Conservation (phyloP, 2,113 vertebrate species). For the Hyaena hyaena region DNA sequence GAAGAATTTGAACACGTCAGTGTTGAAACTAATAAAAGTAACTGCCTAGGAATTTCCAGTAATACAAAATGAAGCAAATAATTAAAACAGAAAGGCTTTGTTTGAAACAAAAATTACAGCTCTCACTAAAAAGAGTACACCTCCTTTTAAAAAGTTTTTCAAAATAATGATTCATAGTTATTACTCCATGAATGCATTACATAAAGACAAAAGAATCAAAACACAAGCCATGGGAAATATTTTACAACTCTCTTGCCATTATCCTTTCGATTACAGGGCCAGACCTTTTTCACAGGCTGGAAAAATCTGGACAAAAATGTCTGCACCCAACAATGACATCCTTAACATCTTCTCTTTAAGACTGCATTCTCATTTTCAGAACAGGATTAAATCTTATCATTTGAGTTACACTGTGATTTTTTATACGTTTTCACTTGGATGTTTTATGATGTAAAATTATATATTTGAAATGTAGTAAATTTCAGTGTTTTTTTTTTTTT, state of each 20-base stretch:
- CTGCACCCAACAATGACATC: neutral
- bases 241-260: neutral
- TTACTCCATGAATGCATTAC: neutral
- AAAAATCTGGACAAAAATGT: constrained; percentile 1
- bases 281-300: neutral
- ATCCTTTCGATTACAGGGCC: neutral
- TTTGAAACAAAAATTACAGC: neutral
- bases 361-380: neutral
- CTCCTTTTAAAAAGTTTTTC: neutral
- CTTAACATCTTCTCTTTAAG: constrained; percentile 8
- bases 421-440: neutral
- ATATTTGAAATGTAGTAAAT: neutral
- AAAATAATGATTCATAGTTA: neutral
- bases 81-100: neutral
- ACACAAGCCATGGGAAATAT: neutral
- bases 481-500: neutral
- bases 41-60: neutral
- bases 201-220: neutral
- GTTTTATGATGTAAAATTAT: neutral
- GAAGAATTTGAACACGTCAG: neutral
- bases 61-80: neutral
- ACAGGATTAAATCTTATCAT: neutral
- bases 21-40: constrained; percentile 11
- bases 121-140: constrained; percentile 16
- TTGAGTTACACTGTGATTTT: neutral